Evolutionary conservation across 2,888 invertebrate genomes (phyloP).

Genomic region (Odontocerum albicorne): DNA sequence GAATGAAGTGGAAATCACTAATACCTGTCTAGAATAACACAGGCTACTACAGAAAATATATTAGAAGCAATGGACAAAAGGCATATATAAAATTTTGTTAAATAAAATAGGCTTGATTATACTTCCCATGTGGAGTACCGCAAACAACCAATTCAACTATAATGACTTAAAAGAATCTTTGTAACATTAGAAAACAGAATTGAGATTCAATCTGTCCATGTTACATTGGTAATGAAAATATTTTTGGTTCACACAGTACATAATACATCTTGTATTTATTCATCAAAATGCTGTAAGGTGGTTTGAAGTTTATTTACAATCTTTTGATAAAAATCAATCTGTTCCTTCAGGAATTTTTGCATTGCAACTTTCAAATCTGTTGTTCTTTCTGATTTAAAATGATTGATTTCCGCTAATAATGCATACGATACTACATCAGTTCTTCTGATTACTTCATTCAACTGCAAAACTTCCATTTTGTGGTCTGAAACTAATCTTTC

Average conservation of each 20-base stretch:
- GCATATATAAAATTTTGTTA: no score
- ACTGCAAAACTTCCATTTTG: conserved; percentile 79
- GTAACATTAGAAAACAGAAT: no score
- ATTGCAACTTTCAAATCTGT: conserved; percentile 84
- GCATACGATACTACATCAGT: conserved; percentile 93
- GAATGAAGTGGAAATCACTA: no score
- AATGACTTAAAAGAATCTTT: no score
- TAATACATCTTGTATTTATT: conserved; percentile 40
- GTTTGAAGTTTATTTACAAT: conserved; percentile 72
- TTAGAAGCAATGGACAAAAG: no score
- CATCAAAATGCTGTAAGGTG: conserved; percentile 56
- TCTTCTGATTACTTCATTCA: conserved; percentile 78
- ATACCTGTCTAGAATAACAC: no score
- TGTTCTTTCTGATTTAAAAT: conserved; percentile 87
- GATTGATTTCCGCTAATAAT: conserved; percentile 90
- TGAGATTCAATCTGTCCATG: no score
- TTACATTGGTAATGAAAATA: no score
- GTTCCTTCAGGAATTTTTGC: conserved; percentile 82
- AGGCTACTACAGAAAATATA: no score
- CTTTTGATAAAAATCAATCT: conserved; percentile 90
- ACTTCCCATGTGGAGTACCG: no score
- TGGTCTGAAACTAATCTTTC: conserved; percentile 78
- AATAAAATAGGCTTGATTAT: no score
- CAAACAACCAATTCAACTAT: no score
- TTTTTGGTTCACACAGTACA: conserved; percentile 16